Evolutionary conservation across 2,113 vertebrate genomes (phyloP).

Genomic region (Cygnus buccinator): DNA sequence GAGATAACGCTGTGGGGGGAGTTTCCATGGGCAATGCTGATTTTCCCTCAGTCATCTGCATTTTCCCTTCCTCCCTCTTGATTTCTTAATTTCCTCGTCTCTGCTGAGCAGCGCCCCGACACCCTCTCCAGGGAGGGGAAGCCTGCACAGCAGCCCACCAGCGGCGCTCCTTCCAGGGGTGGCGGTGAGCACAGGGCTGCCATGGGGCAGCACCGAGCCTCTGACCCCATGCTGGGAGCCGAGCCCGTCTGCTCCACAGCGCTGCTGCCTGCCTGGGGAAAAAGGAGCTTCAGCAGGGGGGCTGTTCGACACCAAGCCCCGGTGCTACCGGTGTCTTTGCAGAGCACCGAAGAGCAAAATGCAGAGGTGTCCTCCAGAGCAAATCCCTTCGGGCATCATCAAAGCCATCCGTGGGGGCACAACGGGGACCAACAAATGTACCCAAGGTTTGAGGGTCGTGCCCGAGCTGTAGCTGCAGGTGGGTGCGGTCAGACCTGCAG

Average conservation of each 20-base stretch:
- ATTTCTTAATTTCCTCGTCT: not conserved
- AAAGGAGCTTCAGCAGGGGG: not conserved
- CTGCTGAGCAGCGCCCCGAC: not conserved
- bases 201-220: accelerated
- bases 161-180: not conserved
- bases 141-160: not conserved
- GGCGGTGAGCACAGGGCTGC: not conserved
- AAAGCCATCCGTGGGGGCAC: not conserved
- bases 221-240: not conserved
- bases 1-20: not conserved
- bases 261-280: accelerated
- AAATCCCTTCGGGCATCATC: not conserved
- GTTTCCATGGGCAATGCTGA: not conserved
- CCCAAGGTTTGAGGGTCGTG: accelerated
- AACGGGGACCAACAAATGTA: not conserved
- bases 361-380: not conserved
- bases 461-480: not conserved
- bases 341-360: accelerated
- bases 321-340: accelerated
- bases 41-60: slow-evolving; percentile 4
- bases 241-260: accelerated
- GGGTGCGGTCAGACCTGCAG: not conserved
- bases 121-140: not conserved
- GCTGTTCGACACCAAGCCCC: not conserved
- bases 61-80: not conserved